Base-by-base conservation (phyloP, 2,113 vertebrate species). In the Micronycteris hirsuta region DNA sequence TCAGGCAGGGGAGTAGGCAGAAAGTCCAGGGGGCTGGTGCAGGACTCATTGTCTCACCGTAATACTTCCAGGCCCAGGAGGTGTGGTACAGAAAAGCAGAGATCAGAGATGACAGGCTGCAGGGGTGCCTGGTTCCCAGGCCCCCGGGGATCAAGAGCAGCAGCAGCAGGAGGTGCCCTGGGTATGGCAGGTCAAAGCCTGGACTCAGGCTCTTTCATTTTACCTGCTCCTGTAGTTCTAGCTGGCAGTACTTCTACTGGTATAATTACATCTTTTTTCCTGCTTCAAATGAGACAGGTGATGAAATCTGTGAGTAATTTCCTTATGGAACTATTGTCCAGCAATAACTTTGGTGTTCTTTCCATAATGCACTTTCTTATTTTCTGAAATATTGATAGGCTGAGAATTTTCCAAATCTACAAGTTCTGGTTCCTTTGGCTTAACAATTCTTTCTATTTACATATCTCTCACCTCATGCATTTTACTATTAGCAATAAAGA, bases 11-110 rank as follows among this genome's bases (percentile, higher is more conserved):
- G 24, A 0, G 0, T 82, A 6, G 5, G 56, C 5, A 43, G 14
- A 24, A 8, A 73, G 36, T 4, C 36, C 67, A 16, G 0, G 1
- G 26, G 11, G 19, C 36, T 6, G 12, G 12, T 20, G 5, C 7
- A 52, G 47, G 36, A 56, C 31, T 56, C 12, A 10, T 14, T 41
- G 17, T 24, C 49, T 86, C 19, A 73, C 17, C 20, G 36, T 14
- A 14, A 58, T 86, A 41, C 24, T 56, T 73, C 0, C 0, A 0
- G 26, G n/a, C 80, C 56, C 7, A 14, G 33, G 33, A 36, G 20
- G 33, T 52, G 11, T 52, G 47, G 33, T 14, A 22, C 11, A 22
- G 11, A 54, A 58, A 19, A 65, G 58, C 19, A n/a, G 49, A 73
- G 36, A 38, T 10, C 47, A 73, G 28, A 14, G 31, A 28, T 41